A percentile compares a stretch with the other conserved stretches of the same genome.
Conservation (phyloP, 1,140 invertebrate genomes). For the Cataglyphis hispanica region DNA sequence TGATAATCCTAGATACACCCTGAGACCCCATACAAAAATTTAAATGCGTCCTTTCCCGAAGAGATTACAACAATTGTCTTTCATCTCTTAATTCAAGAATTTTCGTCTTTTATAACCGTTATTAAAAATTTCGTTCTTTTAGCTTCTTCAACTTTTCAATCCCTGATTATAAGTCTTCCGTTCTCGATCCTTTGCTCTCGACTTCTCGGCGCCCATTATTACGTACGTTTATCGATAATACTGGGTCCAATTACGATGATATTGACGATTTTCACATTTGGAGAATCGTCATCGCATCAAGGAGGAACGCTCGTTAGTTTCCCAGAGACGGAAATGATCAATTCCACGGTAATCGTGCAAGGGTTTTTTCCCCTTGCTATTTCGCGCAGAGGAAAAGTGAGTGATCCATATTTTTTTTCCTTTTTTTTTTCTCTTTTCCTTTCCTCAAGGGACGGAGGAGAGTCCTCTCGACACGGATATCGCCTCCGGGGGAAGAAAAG, state of each 20-base stretch:
- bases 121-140: constrained; percentile 45
- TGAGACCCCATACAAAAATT: neutral
- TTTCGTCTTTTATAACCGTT: constrained; percentile 34
- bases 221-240: constrained; percentile 55
- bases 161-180: constrained; percentile 44
- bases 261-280: constrained; percentile 60
- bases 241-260: constrained; percentile 32
- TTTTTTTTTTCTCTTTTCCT: neutral
- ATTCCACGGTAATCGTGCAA: neutral
- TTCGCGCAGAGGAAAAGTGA: neutral
- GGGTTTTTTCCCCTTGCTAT: neutral
- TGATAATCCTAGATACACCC: neutral
- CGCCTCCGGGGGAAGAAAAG: constrained; percentile 3
- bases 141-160: constrained; percentile 24
- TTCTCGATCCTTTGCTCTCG: constrained; percentile 16
- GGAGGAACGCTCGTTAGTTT: constrained; percentile 40
- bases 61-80: neutral
- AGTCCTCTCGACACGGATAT: constrained; percentile 19
- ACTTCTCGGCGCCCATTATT: constrained; percentile 42
- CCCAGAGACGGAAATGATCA: neutral
- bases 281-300: constrained; percentile 35
- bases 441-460: neutral
- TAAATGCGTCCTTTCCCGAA: constrained; percentile 21
- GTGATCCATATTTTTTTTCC: neutral
- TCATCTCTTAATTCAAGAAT: constrained; percentile 35